These are phyloP conservation scores for Pteropus alecto DNA, from an alignment of 2,113 vertebrate species.

Conservation along the genomic window DNA sequence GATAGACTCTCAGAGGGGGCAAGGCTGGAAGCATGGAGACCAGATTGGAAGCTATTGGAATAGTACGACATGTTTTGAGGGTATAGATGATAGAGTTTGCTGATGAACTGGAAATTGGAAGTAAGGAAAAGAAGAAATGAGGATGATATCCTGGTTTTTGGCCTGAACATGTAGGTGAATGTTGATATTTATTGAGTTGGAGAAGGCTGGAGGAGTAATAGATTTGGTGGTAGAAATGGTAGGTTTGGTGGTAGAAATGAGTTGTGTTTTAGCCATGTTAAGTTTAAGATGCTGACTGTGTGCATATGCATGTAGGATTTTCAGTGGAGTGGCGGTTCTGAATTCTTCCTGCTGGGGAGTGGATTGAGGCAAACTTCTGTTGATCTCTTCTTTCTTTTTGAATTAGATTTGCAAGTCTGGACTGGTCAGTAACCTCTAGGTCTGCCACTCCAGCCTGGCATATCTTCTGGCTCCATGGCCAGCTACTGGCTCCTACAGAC, in stretches of 20 bases:
- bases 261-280: constrained; percentile 19
- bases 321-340: constrained; percentile 3
- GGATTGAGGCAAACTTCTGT: neutral
- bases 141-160: neutral
- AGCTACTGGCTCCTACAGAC: constrained; percentile 69
- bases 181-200: neutral
- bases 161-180: neutral
- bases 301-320: neutral
- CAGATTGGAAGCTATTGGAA: neutral
- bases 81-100: neutral
- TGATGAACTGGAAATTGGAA: neutral
- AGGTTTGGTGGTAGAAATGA: constrained; percentile 30
- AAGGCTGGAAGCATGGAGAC: neutral
- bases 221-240: constrained; percentile 23
- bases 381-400: constrained; percentile 59
- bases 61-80: neutral
- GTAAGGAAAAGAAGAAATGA: constrained; percentile 23
- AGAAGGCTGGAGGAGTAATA: neutral
- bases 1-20: neutral
- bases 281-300: neutral
- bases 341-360: neutral
- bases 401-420: constrained; percentile 64
- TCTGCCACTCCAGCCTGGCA: constrained; percentile 13
- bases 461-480: constrained; percentile 62
- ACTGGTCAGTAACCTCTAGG: constrained; percentile 32